A percentile compares a stretch with the other conserved stretches of the same genome.
phyloP scores from a whole-genome alignment of 2,888 invertebrate genomes.

The Hypena proboscidalis region DNA sequence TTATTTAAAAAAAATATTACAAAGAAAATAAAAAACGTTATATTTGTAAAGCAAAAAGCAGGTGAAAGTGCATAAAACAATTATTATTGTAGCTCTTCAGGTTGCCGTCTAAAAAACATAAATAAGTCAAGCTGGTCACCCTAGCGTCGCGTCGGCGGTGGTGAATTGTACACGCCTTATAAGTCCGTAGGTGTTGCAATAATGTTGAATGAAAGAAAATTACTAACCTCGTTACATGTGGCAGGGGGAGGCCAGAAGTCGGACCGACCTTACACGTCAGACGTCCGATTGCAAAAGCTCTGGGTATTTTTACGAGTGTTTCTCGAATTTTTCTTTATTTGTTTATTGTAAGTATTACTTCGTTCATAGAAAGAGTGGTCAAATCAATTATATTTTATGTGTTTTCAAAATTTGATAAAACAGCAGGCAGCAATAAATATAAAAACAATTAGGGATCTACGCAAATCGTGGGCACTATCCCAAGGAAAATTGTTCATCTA shows the following conservation, averaged over 20 bases:
- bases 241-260: slow-evolving; percentile 5
- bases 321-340: not conserved
- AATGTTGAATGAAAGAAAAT: slow-evolving; percentile 45
- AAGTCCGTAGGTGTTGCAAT: slow-evolving; percentile 42
- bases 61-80: too few relatives aligned
- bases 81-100: too few relatives aligned
- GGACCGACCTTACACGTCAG: slow-evolving; percentile 15
- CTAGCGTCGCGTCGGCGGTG: slow-evolving; percentile 13
- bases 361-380: too few relatives aligned
- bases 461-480: too few relatives aligned
- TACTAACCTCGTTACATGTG: slow-evolving; percentile 32
- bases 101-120: too few relatives aligned
- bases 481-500: not conserved
- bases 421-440: too few relatives aligned
- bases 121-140: slow-evolving; percentile 19
- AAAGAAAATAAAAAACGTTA: too few relatives aligned
- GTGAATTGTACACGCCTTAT: slow-evolving; percentile 33
- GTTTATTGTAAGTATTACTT: not conserved
- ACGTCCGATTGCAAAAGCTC: slow-evolving; percentile 10
- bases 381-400: too few relatives aligned
- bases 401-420: too few relatives aligned
- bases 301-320: not conserved
- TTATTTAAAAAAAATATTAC: too few relatives aligned
- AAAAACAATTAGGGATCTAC: too few relatives aligned
- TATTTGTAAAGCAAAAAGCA: too few relatives aligned